These are phyloP conservation scores for Leucoraja ocellata DNA, from an alignment of 2,797 vertebrate species.

Conservation along the genomic window DNA sequence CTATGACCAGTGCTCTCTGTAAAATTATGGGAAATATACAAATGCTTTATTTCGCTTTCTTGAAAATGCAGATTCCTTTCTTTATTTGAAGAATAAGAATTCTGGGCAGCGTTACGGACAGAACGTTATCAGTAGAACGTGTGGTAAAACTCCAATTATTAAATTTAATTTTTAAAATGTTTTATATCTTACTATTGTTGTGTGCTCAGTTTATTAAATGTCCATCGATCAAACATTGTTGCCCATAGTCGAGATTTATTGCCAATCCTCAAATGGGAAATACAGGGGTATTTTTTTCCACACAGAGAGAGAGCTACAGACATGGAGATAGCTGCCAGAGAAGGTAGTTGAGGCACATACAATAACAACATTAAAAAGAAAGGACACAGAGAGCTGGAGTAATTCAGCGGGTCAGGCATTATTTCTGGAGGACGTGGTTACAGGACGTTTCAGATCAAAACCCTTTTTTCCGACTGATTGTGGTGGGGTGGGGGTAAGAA, in stretches of 20 bases:
- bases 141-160: background rate
- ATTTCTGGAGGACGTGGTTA: too few relatives aligned
- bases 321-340: too few relatives aligned
- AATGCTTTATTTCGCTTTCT: background rate
- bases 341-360: too few relatives aligned
- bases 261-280: background rate
- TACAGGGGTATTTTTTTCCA: too few relatives aligned
- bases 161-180: background rate
- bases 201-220: background rate
- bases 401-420: too few relatives aligned
- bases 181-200: background rate
- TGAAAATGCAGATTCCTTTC: background rate
- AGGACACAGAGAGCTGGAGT: too few relatives aligned
- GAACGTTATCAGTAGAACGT: background rate
- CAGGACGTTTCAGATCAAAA: too few relatives aligned
- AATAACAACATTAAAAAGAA: too few relatives aligned
- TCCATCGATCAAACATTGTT: background rate
- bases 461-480: too few relatives aligned
- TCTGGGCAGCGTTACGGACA: background rate
- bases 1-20: background rate
- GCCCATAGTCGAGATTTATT: background rate
- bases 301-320: too few relatives aligned
- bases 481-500: too few relatives aligned
- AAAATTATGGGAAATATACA: background rate
- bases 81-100: background rate